Percentiles rank a stretch among this genome's conserved stretches.
Evolutionary conservation across 2,888 invertebrate species (phyloP).

Genomic region (Xylophagus ater): DNA sequence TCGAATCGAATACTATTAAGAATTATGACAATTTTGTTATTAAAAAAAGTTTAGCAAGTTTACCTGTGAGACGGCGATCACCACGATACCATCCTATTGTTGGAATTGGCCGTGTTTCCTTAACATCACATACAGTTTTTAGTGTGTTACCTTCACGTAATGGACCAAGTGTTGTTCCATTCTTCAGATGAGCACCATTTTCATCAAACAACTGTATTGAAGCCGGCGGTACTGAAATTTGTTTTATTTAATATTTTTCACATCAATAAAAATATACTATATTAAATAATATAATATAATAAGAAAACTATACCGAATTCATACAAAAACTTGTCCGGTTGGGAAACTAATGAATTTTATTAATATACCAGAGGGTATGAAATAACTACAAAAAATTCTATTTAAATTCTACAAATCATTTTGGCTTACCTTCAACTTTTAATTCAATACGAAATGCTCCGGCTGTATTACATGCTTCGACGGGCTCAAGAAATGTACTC

Average conservation of each 20-base stretch:
- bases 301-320: neutral
- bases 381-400: too few relatives aligned
- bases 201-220: conserved; percentile 59
- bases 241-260: conserved; percentile 4
- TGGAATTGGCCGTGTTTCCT: conserved; percentile 76
- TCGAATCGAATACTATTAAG: too few relatives aligned
- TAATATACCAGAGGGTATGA: neutral
- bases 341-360: neutral
- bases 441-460: conserved; percentile 62
- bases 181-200: conserved; percentile 49
- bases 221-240: conserved; percentile 69
- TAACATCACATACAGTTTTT: conserved; percentile 43
- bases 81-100: conserved; percentile 77
- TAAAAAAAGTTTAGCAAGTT: conserved; percentile 22
- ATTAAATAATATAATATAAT: too few relatives aligned
- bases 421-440: conserved; percentile 60
- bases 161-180: conserved; percentile 40
- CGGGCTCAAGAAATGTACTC: conserved; percentile 63
- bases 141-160: conserved; percentile 37
- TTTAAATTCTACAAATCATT: too few relatives aligned
- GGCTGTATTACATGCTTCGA: conserved; percentile 56
- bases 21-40: too few relatives aligned
- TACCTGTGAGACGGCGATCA: conserved; percentile 50
- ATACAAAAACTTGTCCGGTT: neutral
- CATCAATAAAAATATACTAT: too few relatives aligned